Percentiles rank a stretch among this genome's conserved stretches.
These are phyloP conservation scores for Gymnosoma rotundatum DNA, from an alignment of 2,888 invertebrate genomes.

Conservation along the genomic window DNA sequence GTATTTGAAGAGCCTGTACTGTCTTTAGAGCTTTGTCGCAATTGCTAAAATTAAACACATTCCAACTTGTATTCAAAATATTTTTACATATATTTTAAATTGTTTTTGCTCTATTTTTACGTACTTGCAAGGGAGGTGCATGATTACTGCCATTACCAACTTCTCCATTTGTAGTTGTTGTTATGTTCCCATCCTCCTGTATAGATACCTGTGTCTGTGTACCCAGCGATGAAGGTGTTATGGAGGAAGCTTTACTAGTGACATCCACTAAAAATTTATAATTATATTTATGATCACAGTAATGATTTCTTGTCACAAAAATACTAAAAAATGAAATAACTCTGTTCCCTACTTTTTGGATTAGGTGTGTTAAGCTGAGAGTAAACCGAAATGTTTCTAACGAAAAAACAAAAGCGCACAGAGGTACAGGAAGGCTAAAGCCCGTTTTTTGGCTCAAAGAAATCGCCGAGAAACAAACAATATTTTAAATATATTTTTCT, in stretches of 20 bases:
- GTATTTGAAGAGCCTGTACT: conserved; percentile 89
- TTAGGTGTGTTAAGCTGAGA: too few relatives aligned
- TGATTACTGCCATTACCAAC: conserved; percentile 82
- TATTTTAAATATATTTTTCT: too few relatives aligned
- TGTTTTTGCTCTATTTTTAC: conserved; percentile 59
- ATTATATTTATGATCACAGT: conserved; percentile 36
- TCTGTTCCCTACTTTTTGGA: too few relatives aligned
- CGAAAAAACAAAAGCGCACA: too few relatives aligned
- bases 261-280: conserved; percentile 78
- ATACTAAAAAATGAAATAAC: conserved; percentile 73
- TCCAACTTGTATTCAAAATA: not conserved
- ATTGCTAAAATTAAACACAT: conserved; percentile 81
- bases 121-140: conserved; percentile 85
- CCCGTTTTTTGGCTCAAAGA: too few relatives aligned
- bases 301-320: too few relatives aligned
- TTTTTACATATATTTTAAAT: not conserved
- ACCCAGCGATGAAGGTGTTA: conserved; percentile 72
- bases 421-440: too few relatives aligned
- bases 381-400: too few relatives aligned
- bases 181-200: conserved; percentile 75
- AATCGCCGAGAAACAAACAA: too few relatives aligned
- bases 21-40: conserved; percentile 91
- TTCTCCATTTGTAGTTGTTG: conserved; percentile 84
- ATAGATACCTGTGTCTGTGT: conserved; percentile 77
- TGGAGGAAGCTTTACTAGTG: conserved; percentile 72